Percentiles rank a stretch among this genome's conserved stretches.
These are phyloP conservation scores for Suncus etruscus DNA, from an alignment of 2,113 vertebrate species.

Conservation along the genomic window DNA sequence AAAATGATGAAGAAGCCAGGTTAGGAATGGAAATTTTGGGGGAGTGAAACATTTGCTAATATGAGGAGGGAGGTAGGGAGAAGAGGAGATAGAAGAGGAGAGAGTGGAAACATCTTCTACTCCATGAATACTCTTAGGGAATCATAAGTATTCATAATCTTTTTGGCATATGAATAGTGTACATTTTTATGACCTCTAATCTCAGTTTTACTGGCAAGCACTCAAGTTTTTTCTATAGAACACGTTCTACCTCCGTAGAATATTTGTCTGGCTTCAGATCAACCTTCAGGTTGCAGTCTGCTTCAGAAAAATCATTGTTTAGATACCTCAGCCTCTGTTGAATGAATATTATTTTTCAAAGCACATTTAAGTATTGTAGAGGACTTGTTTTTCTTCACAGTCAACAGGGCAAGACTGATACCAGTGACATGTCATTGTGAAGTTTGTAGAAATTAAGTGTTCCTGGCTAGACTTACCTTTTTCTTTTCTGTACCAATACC, in stretches of 20 bases:
- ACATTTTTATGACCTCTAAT: background rate
- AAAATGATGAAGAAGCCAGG: background rate
- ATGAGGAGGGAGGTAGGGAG: too few species aligned
- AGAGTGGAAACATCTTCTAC: too few species aligned
- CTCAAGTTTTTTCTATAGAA: background rate
- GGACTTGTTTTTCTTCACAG: background rate
- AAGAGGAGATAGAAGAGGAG: too few species aligned
- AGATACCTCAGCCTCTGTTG: background rate
- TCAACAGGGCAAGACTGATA: background rate
- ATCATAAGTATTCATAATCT: too few species aligned
- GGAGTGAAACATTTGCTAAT: too few species aligned
- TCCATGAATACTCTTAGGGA: too few species aligned
- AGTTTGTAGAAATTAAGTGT: background rate
- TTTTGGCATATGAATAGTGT: background rate
- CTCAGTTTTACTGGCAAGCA: background rate
- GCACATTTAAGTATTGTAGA: background rate
- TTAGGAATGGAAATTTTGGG: background rate
- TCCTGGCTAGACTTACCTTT: background rate
- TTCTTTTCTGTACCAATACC: background rate
- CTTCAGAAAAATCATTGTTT: slow-evolving; percentile 16
- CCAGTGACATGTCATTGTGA: background rate
- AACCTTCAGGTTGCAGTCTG: background rate
- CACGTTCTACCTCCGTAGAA: background rate
- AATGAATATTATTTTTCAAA: background rate
- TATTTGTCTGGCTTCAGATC: background rate